phyloP scores from a whole-genome alignment of 2,888 invertebrate species.

The Drosophila parthenogenetica region DNA sequence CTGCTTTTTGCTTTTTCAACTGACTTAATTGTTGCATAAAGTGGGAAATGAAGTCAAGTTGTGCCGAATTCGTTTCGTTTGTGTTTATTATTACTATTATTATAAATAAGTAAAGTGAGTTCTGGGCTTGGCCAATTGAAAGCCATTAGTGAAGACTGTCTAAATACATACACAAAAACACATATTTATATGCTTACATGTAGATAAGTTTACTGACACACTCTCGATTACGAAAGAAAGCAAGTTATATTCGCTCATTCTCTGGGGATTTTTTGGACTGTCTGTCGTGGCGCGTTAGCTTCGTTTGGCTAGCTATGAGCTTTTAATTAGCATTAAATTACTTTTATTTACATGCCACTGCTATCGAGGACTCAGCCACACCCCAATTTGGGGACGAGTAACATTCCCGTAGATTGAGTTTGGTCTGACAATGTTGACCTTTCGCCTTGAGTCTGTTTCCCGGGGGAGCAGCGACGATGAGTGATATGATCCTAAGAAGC shows the following conservation, averaged over 20 bases:
- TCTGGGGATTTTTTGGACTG: background rate
- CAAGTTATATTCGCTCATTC: conserved; percentile 8
- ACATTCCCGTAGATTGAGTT: conserved; percentile 9
- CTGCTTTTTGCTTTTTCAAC: conserved; percentile 33
- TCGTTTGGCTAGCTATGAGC: conserved; percentile 40
- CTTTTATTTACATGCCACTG: conserved; percentile 70
- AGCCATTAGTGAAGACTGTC: conserved; percentile 60
- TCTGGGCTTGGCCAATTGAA: conserved; percentile 62
- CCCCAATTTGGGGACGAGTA: conserved; percentile 16
- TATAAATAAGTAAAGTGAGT: conserved; percentile 59
- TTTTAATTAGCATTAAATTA: conserved; percentile 78
- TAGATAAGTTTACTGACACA: background rate
- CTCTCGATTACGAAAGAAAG: conserved; percentile 1
- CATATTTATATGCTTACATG: background rate
- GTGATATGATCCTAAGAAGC: conserved; percentile 12
- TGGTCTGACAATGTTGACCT: conserved; percentile 10
- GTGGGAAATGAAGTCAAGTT: conserved; percentile 19
- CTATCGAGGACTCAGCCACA: conserved; percentile 29
- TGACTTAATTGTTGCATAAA: conserved; percentile 63
- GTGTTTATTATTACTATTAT: conserved; percentile 63
- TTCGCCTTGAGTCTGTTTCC: background rate
- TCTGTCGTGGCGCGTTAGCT: conserved; percentile 36
- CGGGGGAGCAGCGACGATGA: conserved; percentile 10
- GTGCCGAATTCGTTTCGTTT: conserved; percentile 59
- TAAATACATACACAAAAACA: background rate